Base-by-base conservation (phyloP, 2,797 vertebrate genomes). In the Myiotriccus ornatus region DNA sequence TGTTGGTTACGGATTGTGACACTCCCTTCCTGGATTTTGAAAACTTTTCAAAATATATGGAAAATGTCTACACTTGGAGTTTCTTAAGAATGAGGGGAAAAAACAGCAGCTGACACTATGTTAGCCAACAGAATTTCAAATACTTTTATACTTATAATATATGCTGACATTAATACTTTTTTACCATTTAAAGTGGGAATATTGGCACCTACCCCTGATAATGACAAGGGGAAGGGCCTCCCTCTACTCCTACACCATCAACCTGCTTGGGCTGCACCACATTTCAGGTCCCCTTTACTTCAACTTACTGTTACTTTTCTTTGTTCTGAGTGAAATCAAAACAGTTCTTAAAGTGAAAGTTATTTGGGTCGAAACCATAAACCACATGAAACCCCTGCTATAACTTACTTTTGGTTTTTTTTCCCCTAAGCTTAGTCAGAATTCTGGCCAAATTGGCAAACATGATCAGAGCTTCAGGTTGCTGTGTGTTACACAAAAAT, bases 361-460 rank as follows among this genome's bases (percentile, higher is more conserved):
- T 86, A 50, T 35, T 65, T 63, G 47, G 37, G 70, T 65, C 3
- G 1, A 84, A 92, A 86, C 20, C 9, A 20, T 50, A 93, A 89
- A 59, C 62, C 28, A 65, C 37, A 62, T 34, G 60, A 94, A 96
- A 88, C 22, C 41, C 10, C 27, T 9, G 7, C 69, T 65, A 49
- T 35, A 79, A 62, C 7, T 59, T 56, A 12, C 2, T 19, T 41
- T 76, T 41, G 15, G 6, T 41, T 13, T 9, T 62, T 56, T 41
- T 43, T 39, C 9, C 2, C 3, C 77, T n/a, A 62, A 82, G 56
- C 44, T 82, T 64, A 74, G 15, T 56, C 49, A 86, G 68, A 94
- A 82, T 76, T 91, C 44, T n/a, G 53, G 74, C 70, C 80, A 92
- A 93, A 63, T 4, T 86, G 63, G 67, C 76, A 93, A 90, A 84